A percentile compares a stretch with the other conserved stretches of the same genome.
These are phyloP conservation scores for Euclidia mi DNA, from an alignment of 2,888 invertebrate species.

Conservation along the genomic window DNA sequence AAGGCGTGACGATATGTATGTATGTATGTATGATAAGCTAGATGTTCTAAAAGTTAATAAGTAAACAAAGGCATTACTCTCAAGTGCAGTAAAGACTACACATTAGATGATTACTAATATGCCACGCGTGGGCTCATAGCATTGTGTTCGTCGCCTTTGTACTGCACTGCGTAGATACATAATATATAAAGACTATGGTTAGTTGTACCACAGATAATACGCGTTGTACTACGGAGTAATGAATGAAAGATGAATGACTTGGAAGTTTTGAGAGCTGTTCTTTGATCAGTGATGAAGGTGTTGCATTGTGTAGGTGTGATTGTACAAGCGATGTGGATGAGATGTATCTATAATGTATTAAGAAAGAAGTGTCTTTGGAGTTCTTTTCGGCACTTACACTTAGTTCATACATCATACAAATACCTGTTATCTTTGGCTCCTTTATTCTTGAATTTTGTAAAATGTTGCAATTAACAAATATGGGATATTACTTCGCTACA, in stretches of 20 bases:
- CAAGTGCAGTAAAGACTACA: constrained; percentile 7
- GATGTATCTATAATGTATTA: no score
- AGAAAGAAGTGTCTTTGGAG: no score
- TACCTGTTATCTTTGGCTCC: no score
- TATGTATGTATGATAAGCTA: neutral
- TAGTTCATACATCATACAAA: no score
- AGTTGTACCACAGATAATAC: no score
- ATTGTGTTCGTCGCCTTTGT: constrained; percentile 22
- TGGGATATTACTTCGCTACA: no score
- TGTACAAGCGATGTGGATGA: no score
- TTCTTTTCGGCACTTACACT: no score
- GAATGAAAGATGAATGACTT: constrained; percentile 22
- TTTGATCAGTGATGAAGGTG: constrained; percentile 11
- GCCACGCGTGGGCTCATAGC: constrained; percentile 6
- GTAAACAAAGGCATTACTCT: neutral
- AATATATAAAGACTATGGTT: neutral
- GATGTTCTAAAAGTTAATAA: no score
- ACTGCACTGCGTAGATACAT: neutral
- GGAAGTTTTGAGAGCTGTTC: constrained; percentile 9
- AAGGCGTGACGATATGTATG: no score
- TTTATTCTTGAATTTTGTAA: no score
- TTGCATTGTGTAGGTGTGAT: neutral
- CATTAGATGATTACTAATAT: neutral
- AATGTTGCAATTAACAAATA: no score
- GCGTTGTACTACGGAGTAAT: constrained; percentile 3